A percentile compares a stretch with the other conserved stretches of the same genome.
These are phyloP conservation scores for Silurus lanzhouensis DNA, from an alignment of 2,797 vertebrate species.

Conservation along the genomic window DNA sequence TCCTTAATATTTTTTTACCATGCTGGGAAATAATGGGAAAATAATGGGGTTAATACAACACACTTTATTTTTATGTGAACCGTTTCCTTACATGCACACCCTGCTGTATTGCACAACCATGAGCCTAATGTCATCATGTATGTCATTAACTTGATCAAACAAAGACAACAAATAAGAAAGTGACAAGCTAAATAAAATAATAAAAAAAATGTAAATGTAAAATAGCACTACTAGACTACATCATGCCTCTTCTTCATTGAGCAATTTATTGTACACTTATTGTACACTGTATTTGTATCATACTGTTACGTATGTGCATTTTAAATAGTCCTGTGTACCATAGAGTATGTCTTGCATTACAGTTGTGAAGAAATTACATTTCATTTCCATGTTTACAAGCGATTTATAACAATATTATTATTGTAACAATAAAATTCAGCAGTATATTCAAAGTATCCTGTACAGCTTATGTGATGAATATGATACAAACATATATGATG, in stretches of 20 bases:
- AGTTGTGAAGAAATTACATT: neutral
- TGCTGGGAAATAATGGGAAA: neutral
- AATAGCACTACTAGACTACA: neutral
- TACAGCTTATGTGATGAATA: neutral
- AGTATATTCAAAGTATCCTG: too few species aligned
- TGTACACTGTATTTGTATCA: neutral
- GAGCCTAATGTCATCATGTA: neutral
- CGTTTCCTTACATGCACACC: neutral
- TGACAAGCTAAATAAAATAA: neutral
- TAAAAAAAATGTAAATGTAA: neutral
- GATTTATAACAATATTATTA: neutral
- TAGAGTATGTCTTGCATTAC: neutral
- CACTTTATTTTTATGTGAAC: neutral
- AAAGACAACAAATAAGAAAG: neutral
- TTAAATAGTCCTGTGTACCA: neutral
- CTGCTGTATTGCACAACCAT: neutral
- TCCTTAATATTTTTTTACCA: too few species aligned
- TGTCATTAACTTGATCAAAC: neutral
- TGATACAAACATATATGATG: neutral
- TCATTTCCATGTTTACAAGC: neutral
- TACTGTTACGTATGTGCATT: neutral
- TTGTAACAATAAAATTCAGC: too few species aligned
- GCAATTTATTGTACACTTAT: neutral
- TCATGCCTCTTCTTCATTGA: neutral
- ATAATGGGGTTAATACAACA: neutral